Evolutionary conservation across 2,888 invertebrate species (phyloP).

Genomic region (Watsonalla binaria): DNA sequence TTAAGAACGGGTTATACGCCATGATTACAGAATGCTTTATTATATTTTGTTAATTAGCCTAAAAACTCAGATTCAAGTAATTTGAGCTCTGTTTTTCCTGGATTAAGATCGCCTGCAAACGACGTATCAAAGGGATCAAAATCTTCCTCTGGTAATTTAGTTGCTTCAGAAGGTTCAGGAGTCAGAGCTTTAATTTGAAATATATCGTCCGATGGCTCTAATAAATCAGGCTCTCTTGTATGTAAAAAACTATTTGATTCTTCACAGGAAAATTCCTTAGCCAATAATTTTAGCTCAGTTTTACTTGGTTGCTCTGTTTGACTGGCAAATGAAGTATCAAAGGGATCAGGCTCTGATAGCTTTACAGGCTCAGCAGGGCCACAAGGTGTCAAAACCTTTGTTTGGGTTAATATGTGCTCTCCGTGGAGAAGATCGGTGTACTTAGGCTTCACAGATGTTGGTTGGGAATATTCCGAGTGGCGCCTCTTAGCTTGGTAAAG

Average conservation of each 20-base stretch:
- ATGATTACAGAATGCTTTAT: slow-evolving; percentile 51
- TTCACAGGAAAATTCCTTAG: slow-evolving; percentile 84
- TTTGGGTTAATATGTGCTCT: slow-evolving; percentile 48
- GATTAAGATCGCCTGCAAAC: slow-evolving; percentile 84
- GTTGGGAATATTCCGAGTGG: slow-evolving; percentile 71
- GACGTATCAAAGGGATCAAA: slow-evolving; percentile 93
- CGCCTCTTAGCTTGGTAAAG: slow-evolving; percentile 60
- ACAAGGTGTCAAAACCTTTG: slow-evolving; percentile 82
- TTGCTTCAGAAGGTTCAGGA: slow-evolving; percentile 74
- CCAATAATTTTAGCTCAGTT: slow-evolving; percentile 87
- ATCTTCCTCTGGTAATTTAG: slow-evolving; percentile 50
- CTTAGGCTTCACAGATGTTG: slow-evolving; percentile 37
- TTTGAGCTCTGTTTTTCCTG: slow-evolving; percentile 88
- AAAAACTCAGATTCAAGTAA: slow-evolving; percentile 86
- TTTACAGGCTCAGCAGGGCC: slow-evolving; percentile 63
- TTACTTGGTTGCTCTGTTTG: slow-evolving; percentile 85
- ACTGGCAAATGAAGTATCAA: slow-evolving; percentile 91
- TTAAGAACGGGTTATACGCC: slow-evolving; percentile 89
- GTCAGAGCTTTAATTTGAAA: slow-evolving; percentile 86
- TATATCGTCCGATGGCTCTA: slow-evolving; percentile 73
- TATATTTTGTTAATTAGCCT: slow-evolving; percentile 24
- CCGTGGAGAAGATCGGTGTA: slow-evolving; percentile 57
- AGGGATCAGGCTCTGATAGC: slow-evolving; percentile 83
- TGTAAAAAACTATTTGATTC: slow-evolving; percentile 37
- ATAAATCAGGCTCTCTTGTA: slow-evolving; percentile 61